These are phyloP conservation scores for Serinus canaria DNA, from an alignment of 2,113 vertebrate species.

Conservation along the genomic window DNA sequence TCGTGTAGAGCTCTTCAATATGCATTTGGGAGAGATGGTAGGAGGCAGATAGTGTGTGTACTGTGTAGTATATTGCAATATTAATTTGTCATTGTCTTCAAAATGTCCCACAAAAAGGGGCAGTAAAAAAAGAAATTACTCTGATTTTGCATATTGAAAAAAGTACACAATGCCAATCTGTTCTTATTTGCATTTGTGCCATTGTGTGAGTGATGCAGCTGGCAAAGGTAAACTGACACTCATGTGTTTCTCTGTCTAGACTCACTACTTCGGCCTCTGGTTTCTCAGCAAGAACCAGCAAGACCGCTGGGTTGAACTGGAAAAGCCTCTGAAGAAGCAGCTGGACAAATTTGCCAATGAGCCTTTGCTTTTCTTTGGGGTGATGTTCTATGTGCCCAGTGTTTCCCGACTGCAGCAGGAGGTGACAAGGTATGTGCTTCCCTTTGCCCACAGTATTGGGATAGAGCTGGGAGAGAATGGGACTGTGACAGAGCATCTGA, in stretches of 20 bases:
- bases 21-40: background rate
- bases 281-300: slow-evolving; percentile 92
- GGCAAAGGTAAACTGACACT: background rate
- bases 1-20: background rate
- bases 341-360: slow-evolving; percentile 97
- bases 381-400: slow-evolving; percentile 96
- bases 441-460: background rate
- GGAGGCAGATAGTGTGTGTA: background rate
- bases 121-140: background rate
- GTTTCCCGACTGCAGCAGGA: slow-evolving; percentile 91
- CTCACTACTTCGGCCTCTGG: slow-evolving; percentile 94
- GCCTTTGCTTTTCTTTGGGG: slow-evolving; percentile 93
- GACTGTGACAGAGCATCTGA: no score
- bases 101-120: background rate
- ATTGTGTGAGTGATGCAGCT: background rate
- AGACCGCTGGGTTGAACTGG: slow-evolving; percentile 94
- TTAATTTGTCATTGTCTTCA: background rate
- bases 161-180: background rate
- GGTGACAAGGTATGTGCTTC: slow-evolving; percentile 84
- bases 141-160: background rate
- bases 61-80: background rate
- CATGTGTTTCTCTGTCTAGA: slow-evolving; percentile 73
- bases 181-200: background rate
- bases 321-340: slow-evolving; percentile 98
- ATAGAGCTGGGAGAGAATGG: background rate